phyloP scores from a whole-genome alignment of 2,797 vertebrate genomes.

The Myiotriccus ornatus region DNA sequence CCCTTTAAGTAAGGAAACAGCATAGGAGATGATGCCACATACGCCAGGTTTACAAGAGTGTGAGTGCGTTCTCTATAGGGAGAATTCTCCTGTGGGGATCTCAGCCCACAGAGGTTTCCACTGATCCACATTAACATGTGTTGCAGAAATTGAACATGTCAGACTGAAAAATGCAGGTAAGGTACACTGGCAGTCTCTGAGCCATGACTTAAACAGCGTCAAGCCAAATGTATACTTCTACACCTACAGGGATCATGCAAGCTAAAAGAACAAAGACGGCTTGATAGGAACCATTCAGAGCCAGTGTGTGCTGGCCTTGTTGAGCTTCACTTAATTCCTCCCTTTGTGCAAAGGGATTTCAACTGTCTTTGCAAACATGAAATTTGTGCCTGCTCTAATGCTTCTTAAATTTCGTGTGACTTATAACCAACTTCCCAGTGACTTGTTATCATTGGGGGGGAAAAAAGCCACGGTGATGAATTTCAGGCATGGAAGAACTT shows the following conservation, averaged over 20 bases:
- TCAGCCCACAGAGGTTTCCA: neutral
- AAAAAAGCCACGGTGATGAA: neutral
- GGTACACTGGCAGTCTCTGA: neutral
- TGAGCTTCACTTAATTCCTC: slow-evolving; percentile 6
- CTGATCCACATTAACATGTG: neutral
- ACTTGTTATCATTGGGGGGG: neutral
- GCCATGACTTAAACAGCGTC: neutral
- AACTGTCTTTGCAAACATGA: slow-evolving; percentile 38
- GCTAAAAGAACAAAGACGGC: neutral
- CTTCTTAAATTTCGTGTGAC: slow-evolving; percentile 34
- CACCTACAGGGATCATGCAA: neutral
- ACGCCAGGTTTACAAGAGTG: neutral
- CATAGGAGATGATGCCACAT: neutral
- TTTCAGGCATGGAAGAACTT: slow-evolving; percentile 6
- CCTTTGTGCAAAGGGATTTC: slow-evolving; percentile 21
- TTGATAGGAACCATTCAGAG: neutral
- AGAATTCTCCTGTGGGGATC: neutral
- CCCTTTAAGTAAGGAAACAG: neutral
- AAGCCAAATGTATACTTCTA: neutral
- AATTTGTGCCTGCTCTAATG: slow-evolving; percentile 35
- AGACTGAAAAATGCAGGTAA: neutral
- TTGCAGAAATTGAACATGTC: neutral
- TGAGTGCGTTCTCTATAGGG: neutral
- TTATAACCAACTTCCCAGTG: neutral
- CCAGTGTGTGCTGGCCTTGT: neutral